Percentiles rank a stretch among this genome's conserved stretches.
phyloP scores from a whole-genome alignment of 2,113 vertebrate genomes.

The Scytalopus superciliaris region DNA sequence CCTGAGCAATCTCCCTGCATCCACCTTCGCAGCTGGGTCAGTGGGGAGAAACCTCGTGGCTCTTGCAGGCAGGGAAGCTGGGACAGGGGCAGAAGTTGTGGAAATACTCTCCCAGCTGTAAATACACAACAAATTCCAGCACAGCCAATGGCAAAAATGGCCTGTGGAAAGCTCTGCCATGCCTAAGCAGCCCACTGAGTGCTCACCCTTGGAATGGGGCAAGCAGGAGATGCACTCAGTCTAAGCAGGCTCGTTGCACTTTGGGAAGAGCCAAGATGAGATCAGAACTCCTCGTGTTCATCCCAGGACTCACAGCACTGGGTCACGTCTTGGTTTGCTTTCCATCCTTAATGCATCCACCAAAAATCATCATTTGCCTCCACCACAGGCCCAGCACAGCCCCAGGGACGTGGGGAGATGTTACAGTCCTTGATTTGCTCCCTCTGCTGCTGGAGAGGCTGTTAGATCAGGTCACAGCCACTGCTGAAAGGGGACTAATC shows the following conservation, averaged over 20 bases:
- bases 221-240: background rate
- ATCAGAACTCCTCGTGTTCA: fast-evolving
- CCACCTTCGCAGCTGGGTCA: background rate
- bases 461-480: background rate
- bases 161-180: background rate
- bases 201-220: background rate
- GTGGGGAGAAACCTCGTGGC: background rate
- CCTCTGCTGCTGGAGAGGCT: background rate
- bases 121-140: background rate
- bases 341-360: background rate
- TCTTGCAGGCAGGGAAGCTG: background rate
- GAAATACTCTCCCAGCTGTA: background rate
- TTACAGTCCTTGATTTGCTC: background rate
- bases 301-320: background rate
- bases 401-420: fast-evolving
- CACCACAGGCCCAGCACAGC: background rate
- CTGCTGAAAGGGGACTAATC: background rate
- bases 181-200: fast-evolving
- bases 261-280: background rate
- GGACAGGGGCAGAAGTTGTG: background rate
- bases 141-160: background rate
- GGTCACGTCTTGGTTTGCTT: background rate
- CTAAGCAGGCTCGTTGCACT: background rate
- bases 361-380: background rate
- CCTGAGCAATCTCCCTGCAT: background rate